phyloP scores from a whole-genome alignment of 2,888 invertebrate species.

The Mechanitis mazaeus region DNA sequence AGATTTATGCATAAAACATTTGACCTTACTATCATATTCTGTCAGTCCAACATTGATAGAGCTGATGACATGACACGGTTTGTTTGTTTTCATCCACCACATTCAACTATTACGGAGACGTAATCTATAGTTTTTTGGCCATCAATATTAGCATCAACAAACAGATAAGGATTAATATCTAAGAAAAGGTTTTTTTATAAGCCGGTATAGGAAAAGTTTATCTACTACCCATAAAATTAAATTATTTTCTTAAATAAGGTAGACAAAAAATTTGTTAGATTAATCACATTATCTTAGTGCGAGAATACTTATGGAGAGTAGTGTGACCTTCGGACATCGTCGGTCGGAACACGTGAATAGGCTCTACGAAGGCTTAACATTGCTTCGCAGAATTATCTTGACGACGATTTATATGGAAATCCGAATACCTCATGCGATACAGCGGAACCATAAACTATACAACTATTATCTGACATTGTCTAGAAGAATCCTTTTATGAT shows the following conservation, averaged over 20 bases:
- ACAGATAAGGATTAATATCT: not conserved
- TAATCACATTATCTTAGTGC: not conserved
- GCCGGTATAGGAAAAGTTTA: too few relatives aligned
- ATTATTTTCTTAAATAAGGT: not conserved
- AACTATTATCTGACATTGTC: slow-evolving; percentile 24
- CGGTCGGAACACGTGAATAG: slow-evolving; percentile 46
- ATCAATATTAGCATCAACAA: too few relatives aligned
- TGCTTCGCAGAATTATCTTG: slow-evolving; percentile 42
- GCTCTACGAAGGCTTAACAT: slow-evolving; percentile 36
- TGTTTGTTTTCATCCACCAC: too few relatives aligned
- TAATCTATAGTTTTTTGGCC: too few relatives aligned
- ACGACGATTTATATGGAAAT: slow-evolving; percentile 51
- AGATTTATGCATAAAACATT: slow-evolving; percentile 60
- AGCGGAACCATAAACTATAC: slow-evolving; percentile 20
- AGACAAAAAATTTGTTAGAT: not conserved
- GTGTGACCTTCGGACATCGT: slow-evolving; percentile 45
- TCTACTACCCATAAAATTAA: not conserved
- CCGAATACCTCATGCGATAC: slow-evolving; percentile 26
- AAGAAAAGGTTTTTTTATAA: not conserved
- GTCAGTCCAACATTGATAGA: slow-evolving; percentile 20
- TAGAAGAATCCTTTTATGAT: slow-evolving; percentile 16
- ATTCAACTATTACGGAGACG: too few relatives aligned
- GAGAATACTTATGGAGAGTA: slow-evolving; percentile 17
- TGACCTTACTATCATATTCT: slow-evolving; percentile 45
- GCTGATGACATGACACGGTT: slow-evolving; percentile 2